Evolutionary conservation across 1,140 invertebrate species (phyloP).

Genomic region (Rhyzopertha dominica): DNA sequence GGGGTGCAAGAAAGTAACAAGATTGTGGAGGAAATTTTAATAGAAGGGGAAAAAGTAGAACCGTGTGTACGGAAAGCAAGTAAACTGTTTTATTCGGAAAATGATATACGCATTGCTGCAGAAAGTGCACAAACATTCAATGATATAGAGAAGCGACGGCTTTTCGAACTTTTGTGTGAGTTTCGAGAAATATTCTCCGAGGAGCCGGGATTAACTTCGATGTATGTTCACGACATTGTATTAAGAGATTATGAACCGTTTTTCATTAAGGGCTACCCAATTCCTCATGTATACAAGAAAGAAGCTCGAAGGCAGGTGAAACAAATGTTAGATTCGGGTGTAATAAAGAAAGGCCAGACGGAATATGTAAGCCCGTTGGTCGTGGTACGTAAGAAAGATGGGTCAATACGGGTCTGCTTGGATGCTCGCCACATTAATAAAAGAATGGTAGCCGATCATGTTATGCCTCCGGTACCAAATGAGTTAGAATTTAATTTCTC

Average conservation of each 20-base stretch:
- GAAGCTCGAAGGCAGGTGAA: neutral
- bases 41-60: too few relatives aligned
- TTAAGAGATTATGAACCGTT: conserved; percentile 22
- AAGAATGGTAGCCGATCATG: conserved; percentile 9
- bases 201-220: conserved; percentile 18
- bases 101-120: neutral
- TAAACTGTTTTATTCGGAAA: too few relatives aligned
- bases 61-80: too few relatives aligned
- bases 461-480: conserved; percentile 4
- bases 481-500: conserved; percentile 8
- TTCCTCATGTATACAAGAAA: neutral
- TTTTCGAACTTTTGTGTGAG: neutral
- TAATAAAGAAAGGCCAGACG: conserved; percentile 3
- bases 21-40: too few relatives aligned
- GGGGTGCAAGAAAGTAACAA: too few relatives aligned
- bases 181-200: conserved; percentile 13
- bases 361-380: conserved; percentile 7
- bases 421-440: conserved; percentile 8
- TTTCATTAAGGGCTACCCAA: conserved; percentile 14
- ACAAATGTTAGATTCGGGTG: conserved; percentile 2
- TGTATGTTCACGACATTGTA: conserved; percentile 30
- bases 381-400: conserved; percentile 13
- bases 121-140: neutral
- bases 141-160: neutral
- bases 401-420: neutral